phyloP scores from a whole-genome alignment of 2,797 vertebrate genomes.

The Enteromius mattozi region DNA sequence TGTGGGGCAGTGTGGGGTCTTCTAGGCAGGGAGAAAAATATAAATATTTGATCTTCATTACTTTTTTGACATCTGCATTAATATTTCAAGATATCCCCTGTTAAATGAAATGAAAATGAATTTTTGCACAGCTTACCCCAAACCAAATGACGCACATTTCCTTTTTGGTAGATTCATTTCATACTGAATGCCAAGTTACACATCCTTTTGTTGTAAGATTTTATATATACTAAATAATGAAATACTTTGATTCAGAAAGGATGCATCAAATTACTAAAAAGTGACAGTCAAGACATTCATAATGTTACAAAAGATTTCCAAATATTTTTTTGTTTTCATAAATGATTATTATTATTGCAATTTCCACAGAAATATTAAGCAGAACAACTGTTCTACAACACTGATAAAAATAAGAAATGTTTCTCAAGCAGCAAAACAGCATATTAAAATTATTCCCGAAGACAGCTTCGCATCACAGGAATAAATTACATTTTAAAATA shows the following conservation, averaged over 20 bases:
- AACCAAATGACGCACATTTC: neutral
- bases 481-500: neutral
- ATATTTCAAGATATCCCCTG: neutral
- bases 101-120: neutral
- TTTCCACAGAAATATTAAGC: no score
- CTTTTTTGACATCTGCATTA: neutral
- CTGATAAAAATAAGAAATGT: no score
- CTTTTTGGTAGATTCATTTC: neutral
- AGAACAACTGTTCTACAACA: no score
- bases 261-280: neutral
- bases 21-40: neutral
- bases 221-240: neutral
- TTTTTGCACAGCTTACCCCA: neutral
- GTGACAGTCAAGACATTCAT: neutral
- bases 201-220: neutral
- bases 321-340: neutral
- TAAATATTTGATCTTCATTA: neutral
- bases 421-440: neutral
- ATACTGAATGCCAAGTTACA: neutral
- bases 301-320: conserved; percentile 2
- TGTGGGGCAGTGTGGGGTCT: neutral
- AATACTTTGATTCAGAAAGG: neutral
- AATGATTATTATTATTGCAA: neutral
- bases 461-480: neutral
- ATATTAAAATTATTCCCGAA: no score